Conservation (phyloP, 35 echinoderm and acorn worm genomes). For the Apostichopus californicus region DNA sequence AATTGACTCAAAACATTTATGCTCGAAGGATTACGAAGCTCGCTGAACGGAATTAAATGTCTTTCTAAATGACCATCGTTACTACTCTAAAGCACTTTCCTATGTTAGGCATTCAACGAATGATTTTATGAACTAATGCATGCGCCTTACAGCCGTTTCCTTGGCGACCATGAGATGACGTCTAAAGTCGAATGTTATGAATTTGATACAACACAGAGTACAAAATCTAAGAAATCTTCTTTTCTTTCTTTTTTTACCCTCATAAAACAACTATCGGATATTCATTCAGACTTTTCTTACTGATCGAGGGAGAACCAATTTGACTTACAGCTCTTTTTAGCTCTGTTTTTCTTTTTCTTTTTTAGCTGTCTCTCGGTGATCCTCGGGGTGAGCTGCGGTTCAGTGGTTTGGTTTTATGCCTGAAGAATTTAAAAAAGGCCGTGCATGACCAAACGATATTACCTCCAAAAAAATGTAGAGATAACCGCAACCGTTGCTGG, state of each 20-base stretch:
- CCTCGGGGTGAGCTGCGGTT: not conserved
- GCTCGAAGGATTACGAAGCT: not conserved
- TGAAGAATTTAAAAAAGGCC: not conserved
- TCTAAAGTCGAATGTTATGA: not conserved
- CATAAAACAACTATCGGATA: not conserved
- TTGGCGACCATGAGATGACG: not conserved
- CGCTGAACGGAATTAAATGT: not conserved
- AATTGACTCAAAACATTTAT: not conserved
- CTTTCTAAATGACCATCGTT: not conserved
- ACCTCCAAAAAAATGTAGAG: not conserved
- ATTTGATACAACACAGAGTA: not conserved
- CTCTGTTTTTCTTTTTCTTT: not conserved
- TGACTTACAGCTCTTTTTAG: not conserved
- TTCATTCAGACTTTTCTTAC: not conserved
- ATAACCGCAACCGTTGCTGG: not conserved
- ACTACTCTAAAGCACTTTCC: no score
- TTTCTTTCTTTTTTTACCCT: not conserved
- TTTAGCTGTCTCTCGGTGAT: not conserved
- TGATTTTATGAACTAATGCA: not conserved
- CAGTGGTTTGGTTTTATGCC: not conserved
- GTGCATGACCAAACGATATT: not conserved
- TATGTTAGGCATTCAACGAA: no score
- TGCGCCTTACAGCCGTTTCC: not conserved
- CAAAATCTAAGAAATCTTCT: no score
- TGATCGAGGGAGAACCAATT: not conserved